Evolutionary conservation across 2,888 invertebrate genomes (phyloP), one percentile per base, ranked within the genome.

Genomic region (Rhagium mordax): DNA sequence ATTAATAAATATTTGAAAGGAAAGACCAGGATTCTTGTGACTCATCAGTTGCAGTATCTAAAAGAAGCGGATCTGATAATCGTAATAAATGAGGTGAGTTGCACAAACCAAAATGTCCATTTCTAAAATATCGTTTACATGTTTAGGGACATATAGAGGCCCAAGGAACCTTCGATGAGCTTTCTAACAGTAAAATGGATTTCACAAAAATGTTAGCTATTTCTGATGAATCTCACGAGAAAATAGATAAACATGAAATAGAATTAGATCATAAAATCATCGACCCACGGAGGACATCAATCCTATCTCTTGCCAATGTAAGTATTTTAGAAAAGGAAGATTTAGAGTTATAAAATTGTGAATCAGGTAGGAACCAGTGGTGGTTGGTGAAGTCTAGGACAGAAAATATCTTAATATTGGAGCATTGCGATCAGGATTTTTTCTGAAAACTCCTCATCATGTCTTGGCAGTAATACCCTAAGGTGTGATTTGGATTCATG

Each of bases 41-140:
- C 94, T 0, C 94, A 94, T 88, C 94, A 94, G 83, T 84, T 93
- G 47, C 94, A 94, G 81, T 92, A 91, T 81, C 85, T 92, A 24
- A 89, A 89, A 68, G 84, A 88, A 70, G 91, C 89, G 8, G 90
- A 92, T 83, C 82, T 88, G 2, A 89, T 92, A 18, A 84, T 92
- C 41, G 85, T 91, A 29, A 79, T 92, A 2, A 89, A 90, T 76
- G 88, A 91, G 78, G 91, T 90, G 47, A 55, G 57, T 51, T 1
- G 24, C 24, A 24, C 24, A 47, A 47, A 47, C 6, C 10, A 18
- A 1, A 15, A 48, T 2, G 8, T 3, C 16, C 16, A 16, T 16
- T 16, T 27, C 13, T 10, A 20, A 33, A 15, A n/a, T 20, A n/a
- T 20, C 10, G 5, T 51, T 18, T 51, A 10, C 10, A 18, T 29